Conservation (phyloP, 2,888 invertebrate species). For the Tiliacea citrago region DNA sequence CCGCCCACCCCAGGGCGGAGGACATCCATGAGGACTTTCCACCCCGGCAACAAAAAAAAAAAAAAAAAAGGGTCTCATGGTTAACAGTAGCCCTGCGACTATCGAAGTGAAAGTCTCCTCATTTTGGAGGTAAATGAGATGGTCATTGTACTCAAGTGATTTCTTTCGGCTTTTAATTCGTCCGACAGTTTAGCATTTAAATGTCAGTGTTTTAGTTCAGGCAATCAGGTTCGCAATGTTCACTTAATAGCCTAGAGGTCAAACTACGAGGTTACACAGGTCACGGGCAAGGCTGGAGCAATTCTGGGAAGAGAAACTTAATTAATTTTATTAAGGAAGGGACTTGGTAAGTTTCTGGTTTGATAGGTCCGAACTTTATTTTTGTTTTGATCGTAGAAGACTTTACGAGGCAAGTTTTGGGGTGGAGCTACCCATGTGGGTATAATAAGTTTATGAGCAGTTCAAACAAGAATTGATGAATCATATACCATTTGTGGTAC, state of each 20-base stretch:
- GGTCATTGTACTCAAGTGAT: background rate
- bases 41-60: too few relatives aligned
- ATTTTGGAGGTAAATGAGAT: background rate
- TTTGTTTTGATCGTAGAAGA: slow-evolving; percentile 15
- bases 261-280: slow-evolving; percentile 11
- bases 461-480: background rate
- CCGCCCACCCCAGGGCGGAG: too few relatives aligned
- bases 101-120: background rate
- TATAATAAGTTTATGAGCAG: background rate
- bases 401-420: background rate
- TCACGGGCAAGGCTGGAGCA: slow-evolving; percentile 27
- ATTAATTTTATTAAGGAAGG: slow-evolving; percentile 34
- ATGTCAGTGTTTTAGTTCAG: slow-evolving; percentile 31
- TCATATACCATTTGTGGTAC: background rate
- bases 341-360: slow-evolving; percentile 25
- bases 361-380: background rate
- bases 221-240: slow-evolving; percentile 40
- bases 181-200: slow-evolving; percentile 16
- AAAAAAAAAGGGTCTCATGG: too few relatives aligned
- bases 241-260: slow-evolving; percentile 39
- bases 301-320: slow-evolving; percentile 33
- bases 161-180: background rate
- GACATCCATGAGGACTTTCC: too few relatives aligned
- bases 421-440: background rate
- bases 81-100: background rate